Conservation (phyloP, 92 coral and sea anemone genomes). For the Galaxea fascicularis region DNA sequence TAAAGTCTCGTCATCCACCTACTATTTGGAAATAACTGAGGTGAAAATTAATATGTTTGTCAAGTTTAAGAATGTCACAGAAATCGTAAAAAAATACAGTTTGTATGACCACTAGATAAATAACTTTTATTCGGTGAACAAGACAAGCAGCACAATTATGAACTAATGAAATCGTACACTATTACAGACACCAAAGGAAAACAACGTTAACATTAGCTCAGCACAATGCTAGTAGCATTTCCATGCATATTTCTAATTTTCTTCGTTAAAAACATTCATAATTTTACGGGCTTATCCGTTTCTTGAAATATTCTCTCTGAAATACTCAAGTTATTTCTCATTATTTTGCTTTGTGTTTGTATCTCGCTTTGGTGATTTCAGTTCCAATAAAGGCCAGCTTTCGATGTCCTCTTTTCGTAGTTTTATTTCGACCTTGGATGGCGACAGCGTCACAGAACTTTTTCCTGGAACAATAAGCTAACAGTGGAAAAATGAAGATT, state of each 20-base stretch:
- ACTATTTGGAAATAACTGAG: no score
- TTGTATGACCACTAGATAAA: no score
- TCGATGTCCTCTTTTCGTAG: conserved; percentile 84
- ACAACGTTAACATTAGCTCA: background rate
- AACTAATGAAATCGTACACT: no score
- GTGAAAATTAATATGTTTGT: no score
- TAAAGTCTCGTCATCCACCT: no score
- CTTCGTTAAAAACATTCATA: background rate
- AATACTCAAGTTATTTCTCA: background rate
- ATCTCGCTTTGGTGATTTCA: conserved; percentile 50
- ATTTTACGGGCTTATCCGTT: background rate
- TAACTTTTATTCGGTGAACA: no score
- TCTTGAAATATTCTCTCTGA: background rate
- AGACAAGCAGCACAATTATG: no score
- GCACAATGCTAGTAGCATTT: background rate
- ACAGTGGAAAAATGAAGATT: background rate
- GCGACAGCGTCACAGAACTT: conserved; percentile 83
- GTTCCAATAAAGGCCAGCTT: conserved; percentile 88
- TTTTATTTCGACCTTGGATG: conserved; percentile 94
- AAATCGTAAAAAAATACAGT: no score
- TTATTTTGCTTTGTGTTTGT: background rate
- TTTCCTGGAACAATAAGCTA: conserved; percentile 90
- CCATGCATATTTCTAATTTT: background rate
- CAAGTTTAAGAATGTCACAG: no score
- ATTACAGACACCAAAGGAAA: background rate